Base-by-base conservation (phyloP, 2,888 invertebrate species). In the Synergus umbraculus region DNA sequence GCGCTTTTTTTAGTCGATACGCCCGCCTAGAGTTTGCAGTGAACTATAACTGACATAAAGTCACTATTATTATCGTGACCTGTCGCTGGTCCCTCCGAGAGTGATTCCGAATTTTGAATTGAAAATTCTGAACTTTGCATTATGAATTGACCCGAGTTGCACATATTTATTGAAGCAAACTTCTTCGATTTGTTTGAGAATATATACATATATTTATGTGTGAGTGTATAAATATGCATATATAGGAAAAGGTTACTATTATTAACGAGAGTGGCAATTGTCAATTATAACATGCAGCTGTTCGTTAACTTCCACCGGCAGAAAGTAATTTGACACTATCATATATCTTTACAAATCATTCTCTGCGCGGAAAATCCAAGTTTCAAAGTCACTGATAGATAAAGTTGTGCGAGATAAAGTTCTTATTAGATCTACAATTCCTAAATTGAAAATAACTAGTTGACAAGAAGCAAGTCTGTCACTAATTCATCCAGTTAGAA, bases 1-100 rank as follows among this genome's bases (percentile, higher is more conserved):
- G 76, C 60, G 22, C 44, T 76, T 76, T 63, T 64, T 63, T 44
- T 13, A 46, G 64, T 44, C 44, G 44, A 63, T 76, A 60, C 60
- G 29, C 22, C n/a, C 15, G 37, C 60, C 76, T 60, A 44, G 10
- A 76, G 60, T 64, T 76, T 63, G 12, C 43, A 76, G 73, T 9
- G 54, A 49, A 49, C 29, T 69, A 49, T 15, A 69, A 15, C 9
- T 54, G 8, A 58, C 18, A n/a, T 58, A 10, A 9, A 58, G 49
- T 44, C 15, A 69, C 69, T 69, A 69, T 69, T 69, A 69, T 49
- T 49, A 69, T 69, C 69, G 0, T 69, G 29, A 69, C 5, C 49
- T 37, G 29, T 41, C 13, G n/a, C 15, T 13, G 49, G 29, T 69
- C 15, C 69, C 4, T 10, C 3, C 0, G 22, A 60, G 58, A 22